These are phyloP conservation scores for Mola mola DNA, from an alignment of 2,113 vertebrate species.

Conservation along the genomic window DNA sequence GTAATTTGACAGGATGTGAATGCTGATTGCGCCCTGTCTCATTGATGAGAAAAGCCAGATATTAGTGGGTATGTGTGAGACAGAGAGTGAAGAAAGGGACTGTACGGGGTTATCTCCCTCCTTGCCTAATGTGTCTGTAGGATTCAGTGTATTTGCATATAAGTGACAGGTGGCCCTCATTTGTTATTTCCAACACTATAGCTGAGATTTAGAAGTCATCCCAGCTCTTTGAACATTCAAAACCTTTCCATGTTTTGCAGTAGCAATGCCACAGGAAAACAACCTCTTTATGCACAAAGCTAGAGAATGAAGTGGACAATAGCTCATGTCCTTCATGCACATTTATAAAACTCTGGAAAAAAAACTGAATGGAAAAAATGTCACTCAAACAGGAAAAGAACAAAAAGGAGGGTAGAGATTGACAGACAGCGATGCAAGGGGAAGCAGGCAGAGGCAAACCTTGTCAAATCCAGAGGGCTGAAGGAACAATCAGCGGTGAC, in stretches of 20 bases:
- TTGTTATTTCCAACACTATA: background rate
- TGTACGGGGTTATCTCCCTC: background rate
- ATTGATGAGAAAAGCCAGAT: background rate
- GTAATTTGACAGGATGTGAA: background rate
- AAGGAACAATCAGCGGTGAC: slow-evolving; percentile 5
- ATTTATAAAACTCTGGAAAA: slow-evolving; percentile 54
- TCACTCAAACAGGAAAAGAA: slow-evolving; percentile 44
- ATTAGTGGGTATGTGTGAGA: background rate
- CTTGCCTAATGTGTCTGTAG: slow-evolving; percentile 4
- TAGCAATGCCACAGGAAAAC: slow-evolving; percentile 15
- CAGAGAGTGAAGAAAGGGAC: background rate
- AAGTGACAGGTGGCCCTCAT: too few relatives aligned
- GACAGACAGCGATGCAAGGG: slow-evolving; percentile 41
- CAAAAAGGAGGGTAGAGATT: slow-evolving; percentile 23
- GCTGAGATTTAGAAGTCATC: too few relatives aligned
- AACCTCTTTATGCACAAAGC: slow-evolving; percentile 9
- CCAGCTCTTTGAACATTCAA: background rate
- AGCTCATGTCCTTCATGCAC: slow-evolving; percentile 52
- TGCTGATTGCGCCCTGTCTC: background rate
- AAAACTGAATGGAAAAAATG: slow-evolving; percentile 36
- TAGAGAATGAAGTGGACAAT: slow-evolving; percentile 9
- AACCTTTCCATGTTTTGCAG: slow-evolving; percentile 3
- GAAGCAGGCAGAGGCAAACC: slow-evolving; percentile 38
- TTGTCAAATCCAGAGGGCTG: slow-evolving; percentile 28
- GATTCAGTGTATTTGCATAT: slow-evolving; percentile 3